These are phyloP conservation scores for Tupiocoris notatus DNA, from an alignment of 2,888 invertebrate genomes.

Conservation along the genomic window DNA sequence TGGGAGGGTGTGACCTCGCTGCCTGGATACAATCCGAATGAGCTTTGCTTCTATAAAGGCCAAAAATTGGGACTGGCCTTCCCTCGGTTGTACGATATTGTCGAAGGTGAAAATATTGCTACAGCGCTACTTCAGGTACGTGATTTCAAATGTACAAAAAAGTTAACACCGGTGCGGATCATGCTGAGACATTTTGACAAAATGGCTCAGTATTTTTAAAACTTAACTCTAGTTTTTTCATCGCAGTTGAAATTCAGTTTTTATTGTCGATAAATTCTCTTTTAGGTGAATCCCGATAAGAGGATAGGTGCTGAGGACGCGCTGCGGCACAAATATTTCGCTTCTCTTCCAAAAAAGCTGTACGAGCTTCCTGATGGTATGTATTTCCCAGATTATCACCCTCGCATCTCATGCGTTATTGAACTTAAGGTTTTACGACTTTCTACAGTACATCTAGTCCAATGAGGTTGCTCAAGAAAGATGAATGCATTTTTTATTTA, in stretches of 20 bases:
- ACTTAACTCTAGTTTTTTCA: background rate
- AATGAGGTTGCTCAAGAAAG: too few relatives aligned
- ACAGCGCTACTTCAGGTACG: slow-evolving; percentile 68
- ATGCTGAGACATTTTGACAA: background rate
- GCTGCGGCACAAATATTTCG: slow-evolving; percentile 86
- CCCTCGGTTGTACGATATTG: slow-evolving; percentile 84
- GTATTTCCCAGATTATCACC: too few relatives aligned
- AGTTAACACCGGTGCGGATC: background rate
- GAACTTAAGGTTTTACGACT: too few relatives aligned
- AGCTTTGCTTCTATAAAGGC: slow-evolving; percentile 67
- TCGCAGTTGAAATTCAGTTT: background rate
- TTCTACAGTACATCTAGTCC: too few relatives aligned
- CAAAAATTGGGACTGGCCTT: slow-evolving; percentile 81
- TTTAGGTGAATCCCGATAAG: slow-evolving; percentile 78
- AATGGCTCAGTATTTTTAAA: background rate
- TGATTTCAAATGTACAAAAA: background rate
- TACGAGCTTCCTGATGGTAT: slow-evolving; percentile 90
- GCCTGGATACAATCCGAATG: slow-evolving; percentile 80
- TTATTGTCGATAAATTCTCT: slow-evolving; percentile 42
- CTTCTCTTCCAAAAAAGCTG: slow-evolving; percentile 82
- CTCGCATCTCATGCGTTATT: too few relatives aligned
- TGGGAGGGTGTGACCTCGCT: slow-evolving; percentile 89
- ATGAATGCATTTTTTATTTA: too few relatives aligned
- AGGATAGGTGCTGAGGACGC: slow-evolving; percentile 86
- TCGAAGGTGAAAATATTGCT: slow-evolving; percentile 85